Percentiles rank a stretch among this genome's conserved stretches.
These are phyloP conservation scores for Zonotrichia albicollis DNA, from an alignment of 2,797 vertebrate species.

Conservation along the genomic window DNA sequence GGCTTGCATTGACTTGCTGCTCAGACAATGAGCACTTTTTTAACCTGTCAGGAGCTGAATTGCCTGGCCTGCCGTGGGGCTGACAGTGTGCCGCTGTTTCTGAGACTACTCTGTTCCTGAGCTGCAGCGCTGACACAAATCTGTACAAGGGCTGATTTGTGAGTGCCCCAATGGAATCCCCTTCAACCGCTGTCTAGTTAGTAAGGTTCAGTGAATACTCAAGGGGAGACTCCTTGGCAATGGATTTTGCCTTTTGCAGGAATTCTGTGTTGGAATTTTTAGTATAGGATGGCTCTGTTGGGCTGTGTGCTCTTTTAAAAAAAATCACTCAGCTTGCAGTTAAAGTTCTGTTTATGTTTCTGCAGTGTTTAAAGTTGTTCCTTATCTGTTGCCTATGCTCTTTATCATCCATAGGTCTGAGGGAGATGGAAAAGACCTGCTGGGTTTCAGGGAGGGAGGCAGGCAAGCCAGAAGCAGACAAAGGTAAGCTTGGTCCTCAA, in stretches of 20 bases:
- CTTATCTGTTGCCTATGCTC: conserved; percentile 30
- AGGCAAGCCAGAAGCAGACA: not conserved
- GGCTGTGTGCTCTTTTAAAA: not conserved
- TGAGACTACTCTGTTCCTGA: not conserved
- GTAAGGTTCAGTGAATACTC: not conserved
- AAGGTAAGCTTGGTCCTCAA: not conserved
- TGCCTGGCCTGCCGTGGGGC: not conserved
- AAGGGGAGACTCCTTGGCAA: conserved; percentile 8
- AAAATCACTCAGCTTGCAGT: not conserved
- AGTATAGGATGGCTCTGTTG: not conserved
- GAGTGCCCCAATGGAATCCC: not conserved
- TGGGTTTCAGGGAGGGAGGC: not conserved
- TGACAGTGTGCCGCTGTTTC: not conserved
- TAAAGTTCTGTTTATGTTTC: conserved; percentile 35
- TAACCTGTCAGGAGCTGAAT: conserved; percentile 18
- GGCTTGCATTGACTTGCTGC: conserved; percentile 8
- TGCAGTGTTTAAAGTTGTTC: conserved; percentile 9
- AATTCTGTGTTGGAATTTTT: conserved; percentile 4
- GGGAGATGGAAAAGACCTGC: not conserved
- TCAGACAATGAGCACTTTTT: conserved; percentile 42
- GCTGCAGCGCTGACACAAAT: not conserved
- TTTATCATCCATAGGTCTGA: conserved; percentile 11
- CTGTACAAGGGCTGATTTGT: conserved; percentile 30
- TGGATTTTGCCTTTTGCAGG: conserved; percentile 16
- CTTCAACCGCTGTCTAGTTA: conserved; percentile 14